These are phyloP conservation scores for Catharus bicknelli DNA, from an alignment of 2,113 vertebrate genomes.

Conservation along the genomic window DNA sequence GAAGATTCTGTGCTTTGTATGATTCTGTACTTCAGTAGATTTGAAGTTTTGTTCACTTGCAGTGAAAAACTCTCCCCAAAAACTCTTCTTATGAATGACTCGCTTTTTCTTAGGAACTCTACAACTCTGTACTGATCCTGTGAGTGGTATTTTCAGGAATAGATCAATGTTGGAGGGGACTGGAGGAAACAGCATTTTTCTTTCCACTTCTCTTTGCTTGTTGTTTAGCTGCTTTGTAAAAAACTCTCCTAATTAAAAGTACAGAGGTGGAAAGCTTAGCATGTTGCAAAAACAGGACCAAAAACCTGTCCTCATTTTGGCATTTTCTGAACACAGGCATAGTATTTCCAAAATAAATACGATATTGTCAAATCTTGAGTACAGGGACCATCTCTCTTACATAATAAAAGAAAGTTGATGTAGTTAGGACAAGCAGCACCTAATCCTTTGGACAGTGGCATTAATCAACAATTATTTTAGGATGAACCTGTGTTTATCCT, in stretches of 20 bases:
- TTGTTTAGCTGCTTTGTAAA: not conserved
- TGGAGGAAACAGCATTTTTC: not conserved
- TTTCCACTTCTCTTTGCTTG: not conserved
- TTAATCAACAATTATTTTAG: not conserved
- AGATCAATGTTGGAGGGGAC: not conserved
- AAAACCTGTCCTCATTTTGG: not conserved
- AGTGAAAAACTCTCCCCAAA: not conserved
- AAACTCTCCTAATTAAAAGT: not conserved
- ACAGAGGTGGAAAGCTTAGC: not conserved
- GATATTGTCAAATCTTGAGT: not conserved
- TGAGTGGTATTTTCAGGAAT: not conserved
- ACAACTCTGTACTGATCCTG: not conserved
- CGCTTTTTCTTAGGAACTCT: not conserved
- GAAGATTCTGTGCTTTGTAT: not conserved
- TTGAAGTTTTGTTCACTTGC: not conserved
- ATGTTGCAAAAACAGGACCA: not conserved
- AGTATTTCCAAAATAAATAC: not conserved
- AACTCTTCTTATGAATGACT: not conserved
- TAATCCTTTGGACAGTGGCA: not conserved
- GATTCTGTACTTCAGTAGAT: not conserved
- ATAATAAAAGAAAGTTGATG: not conserved
- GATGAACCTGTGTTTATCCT: not conserved
- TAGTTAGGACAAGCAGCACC: not conserved
- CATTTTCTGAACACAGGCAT: not conserved
- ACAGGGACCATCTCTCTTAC: not conserved